Conservation (phyloP, 2,113 vertebrate genomes). For the Channa maculata region DNA sequence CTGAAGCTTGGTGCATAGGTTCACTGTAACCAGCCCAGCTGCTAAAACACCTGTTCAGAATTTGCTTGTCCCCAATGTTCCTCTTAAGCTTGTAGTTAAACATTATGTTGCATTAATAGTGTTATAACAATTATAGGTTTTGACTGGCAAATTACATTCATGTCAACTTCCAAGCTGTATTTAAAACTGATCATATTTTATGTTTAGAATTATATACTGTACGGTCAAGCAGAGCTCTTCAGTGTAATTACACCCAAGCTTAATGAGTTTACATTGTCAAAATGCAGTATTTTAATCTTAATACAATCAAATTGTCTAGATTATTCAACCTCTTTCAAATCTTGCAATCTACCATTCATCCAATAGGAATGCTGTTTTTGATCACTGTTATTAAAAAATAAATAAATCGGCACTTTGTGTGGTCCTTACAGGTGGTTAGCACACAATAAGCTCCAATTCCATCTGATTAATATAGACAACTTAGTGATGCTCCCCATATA, state of each 20-base stretch:
- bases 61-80: neutral
- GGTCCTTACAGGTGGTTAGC: neutral
- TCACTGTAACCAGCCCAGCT: conserved; percentile 2
- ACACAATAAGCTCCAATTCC: neutral
- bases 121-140: neutral
- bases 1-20: too few species aligned
- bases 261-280: too few species aligned
- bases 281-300: too few species aligned
- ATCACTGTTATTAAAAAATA: too few species aligned
- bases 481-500: neutral
- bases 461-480: neutral
- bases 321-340: too few species aligned
- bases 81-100: neutral
- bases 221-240: neutral
- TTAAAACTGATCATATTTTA: neutral
- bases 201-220: neutral
- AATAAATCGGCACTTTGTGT: too few species aligned
- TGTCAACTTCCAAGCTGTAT: neutral
- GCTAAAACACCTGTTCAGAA: neutral
- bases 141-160: neutral
- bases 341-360: too few species aligned
- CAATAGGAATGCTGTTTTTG: too few species aligned
- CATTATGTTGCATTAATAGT: neutral
- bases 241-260: neutral
- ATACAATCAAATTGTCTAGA: too few species aligned